A percentile compares a stretch with the other conserved stretches of the same genome.
Conservation (phyloP, 2,888 invertebrate species). For the Drosophila robusta region DNA sequence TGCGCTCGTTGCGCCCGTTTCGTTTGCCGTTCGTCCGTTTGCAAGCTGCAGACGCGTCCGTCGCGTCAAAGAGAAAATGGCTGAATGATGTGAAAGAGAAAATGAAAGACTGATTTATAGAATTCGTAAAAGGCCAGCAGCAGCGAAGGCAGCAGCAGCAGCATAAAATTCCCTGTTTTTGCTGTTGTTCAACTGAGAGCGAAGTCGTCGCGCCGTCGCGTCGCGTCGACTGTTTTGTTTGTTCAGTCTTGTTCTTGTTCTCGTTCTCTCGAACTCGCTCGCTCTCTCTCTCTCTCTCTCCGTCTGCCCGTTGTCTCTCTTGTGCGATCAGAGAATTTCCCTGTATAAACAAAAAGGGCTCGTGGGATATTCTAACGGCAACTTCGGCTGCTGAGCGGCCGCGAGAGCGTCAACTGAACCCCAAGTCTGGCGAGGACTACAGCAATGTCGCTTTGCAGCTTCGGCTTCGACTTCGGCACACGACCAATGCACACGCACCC, state of each 20-base stretch:
- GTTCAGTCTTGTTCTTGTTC: constrained; percentile 43
- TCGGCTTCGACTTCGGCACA: constrained; percentile 51
- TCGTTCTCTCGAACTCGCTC: constrained; percentile 11
- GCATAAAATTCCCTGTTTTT: constrained; percentile 63
- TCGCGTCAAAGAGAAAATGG: constrained; percentile 84
- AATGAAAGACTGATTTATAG: constrained; percentile 65
- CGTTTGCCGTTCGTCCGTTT: constrained; percentile 57
- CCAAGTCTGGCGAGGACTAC: constrained; percentile 50
- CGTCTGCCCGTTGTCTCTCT: constrained; percentile 29
- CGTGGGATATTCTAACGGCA: constrained; percentile 68
- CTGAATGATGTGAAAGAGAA: constrained; percentile 65
- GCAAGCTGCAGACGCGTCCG: constrained; percentile 80
- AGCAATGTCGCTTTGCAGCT: constrained; percentile 37
- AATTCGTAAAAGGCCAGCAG: constrained; percentile 54
- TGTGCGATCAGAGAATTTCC: constrained; percentile 61
- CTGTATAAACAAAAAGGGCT: constrained; percentile 56
- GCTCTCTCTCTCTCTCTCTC: constrained; percentile 11
- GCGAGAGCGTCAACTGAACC: constrained; percentile 37
- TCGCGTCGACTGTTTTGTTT: constrained; percentile 43
- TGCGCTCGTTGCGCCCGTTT: constrained; percentile 56
- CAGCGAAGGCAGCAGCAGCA: constrained; percentile 7
- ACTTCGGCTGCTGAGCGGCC: constrained; percentile 27
- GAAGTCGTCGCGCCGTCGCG: constrained; percentile 34
- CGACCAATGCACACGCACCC: constrained; percentile 52
- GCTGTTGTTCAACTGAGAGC: constrained; percentile 44